Evolutionary conservation across 1,140 invertebrate species (phyloP), one percentile per base, ranked within the genome.

Genomic region (Drosophila aff.): DNA sequence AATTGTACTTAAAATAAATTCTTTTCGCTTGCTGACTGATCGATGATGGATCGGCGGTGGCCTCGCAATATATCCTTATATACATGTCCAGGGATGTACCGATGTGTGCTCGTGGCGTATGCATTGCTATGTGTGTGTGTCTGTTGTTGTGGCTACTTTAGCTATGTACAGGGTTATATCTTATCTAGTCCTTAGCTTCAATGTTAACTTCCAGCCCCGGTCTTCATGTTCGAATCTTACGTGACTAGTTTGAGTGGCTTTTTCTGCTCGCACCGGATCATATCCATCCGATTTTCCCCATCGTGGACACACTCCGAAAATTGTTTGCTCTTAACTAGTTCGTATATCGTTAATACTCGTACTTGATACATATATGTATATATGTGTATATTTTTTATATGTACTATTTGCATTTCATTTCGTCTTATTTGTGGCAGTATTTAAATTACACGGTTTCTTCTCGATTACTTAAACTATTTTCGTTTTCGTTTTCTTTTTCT

Each of bases 201-300:
- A 92, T 92, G 91, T 92, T 92, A 92, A 92, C 91, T 92, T 92
- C 76, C 89, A 91, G 82, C 91, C 80, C 79, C 82, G 82, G 82
- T 84, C 84, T 67, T 68, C 72, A 53, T 68, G 81, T 72, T 83
- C 68, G 66, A 63, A 64, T 69, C 84, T 89, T 89, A 89, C 40
- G 65, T 77, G 50, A 63, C 73, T 87, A 87, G 55, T 44, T 73
- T 76, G 50, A 53, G 31, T 76, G 63, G 50, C 58, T 43, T 13
- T 16, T 36, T 38, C 18, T 21, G 13, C 28, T 66, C 61, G 9
- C 1, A 16, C 23, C 33, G 5, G 33, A 64, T 68, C 33, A 10
- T 15, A 47, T 66, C 46, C n/a, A 9, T 26, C 38, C 31, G 41
- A 26, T 6, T 21, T 31, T 21, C 8, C 8, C 23, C 26, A 4